These are phyloP conservation scores for Tolypeutes matacus DNA, from an alignment of 2,797 vertebrate genomes.

Conservation along the genomic window DNA sequence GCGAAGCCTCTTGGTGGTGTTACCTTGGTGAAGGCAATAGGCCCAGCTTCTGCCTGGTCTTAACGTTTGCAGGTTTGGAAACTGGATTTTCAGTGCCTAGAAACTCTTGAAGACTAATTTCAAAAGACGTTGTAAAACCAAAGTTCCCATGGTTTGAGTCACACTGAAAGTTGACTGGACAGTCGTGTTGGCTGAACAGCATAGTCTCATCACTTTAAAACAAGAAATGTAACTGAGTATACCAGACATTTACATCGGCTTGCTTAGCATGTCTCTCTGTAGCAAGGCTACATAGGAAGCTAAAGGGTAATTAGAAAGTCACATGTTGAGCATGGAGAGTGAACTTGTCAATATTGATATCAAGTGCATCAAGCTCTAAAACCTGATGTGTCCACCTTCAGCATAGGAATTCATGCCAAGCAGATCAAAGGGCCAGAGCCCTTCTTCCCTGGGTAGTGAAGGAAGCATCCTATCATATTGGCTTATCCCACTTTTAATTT, in stretches of 20 bases:
- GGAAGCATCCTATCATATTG: conserved; percentile 1
- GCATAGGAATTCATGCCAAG: neutral
- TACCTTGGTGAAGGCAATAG: neutral
- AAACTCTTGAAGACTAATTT: conserved; percentile 10
- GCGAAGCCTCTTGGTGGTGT: neutral
- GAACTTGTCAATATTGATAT: neutral
- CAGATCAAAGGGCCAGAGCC: neutral
- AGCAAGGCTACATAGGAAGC: neutral
- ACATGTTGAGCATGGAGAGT: neutral
- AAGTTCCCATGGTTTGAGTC: neutral
- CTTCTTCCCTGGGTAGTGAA: neutral
- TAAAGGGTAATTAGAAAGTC: neutral
- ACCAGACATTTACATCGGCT: neutral
- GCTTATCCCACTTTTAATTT: neutral
- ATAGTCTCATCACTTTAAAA: conserved; percentile 35
- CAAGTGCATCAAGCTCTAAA: neutral
- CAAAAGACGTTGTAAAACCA: neutral
- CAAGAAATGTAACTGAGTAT: neutral
- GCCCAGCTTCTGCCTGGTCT: neutral
- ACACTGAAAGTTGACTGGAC: neutral
- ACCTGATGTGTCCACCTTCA: neutral
- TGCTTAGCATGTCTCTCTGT: neutral
- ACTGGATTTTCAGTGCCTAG: neutral
- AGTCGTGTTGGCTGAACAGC: neutral
- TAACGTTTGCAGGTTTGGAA: conserved; percentile 5